phyloP scores from a whole-genome alignment of 2,888 invertebrate genomes.

The Eupithecia vulgata region DNA sequence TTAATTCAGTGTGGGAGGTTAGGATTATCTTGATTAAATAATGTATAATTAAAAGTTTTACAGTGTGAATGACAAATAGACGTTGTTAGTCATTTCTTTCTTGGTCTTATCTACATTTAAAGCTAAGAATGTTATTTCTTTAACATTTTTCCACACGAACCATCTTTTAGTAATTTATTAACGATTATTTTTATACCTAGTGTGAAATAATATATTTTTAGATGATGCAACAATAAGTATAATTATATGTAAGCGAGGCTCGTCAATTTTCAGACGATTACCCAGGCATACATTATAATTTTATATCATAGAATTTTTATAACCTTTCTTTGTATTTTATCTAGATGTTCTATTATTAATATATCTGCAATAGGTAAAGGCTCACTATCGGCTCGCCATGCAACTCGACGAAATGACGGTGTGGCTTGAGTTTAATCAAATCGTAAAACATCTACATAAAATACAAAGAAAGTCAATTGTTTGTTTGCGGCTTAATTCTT shows the following conservation, averaged over 20 bases:
- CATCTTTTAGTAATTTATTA: neutral
- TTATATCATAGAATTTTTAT: neutral
- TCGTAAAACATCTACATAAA: too few species aligned
- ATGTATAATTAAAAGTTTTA: slow-evolving; percentile 13
- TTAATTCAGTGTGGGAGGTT: slow-evolving; percentile 48
- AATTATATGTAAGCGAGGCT: neutral
- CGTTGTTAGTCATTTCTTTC: neutral
- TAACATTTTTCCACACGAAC: neutral
- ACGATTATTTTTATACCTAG: neutral
- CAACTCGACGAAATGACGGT: too few species aligned
- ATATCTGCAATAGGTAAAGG: too few species aligned
- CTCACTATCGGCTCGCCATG: too few species aligned
- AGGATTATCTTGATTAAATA: slow-evolving; percentile 35
- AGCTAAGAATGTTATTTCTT: neutral
- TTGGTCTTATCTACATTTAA: neutral
- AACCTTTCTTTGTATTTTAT: neutral
- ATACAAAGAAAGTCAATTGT: too few species aligned
- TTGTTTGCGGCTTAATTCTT: neutral
- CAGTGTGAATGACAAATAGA: slow-evolving; percentile 22
- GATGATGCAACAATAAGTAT: neutral
- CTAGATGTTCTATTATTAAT: too few species aligned
- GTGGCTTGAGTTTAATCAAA: too few species aligned
- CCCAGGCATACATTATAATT: neutral
- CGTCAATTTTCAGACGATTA: neutral
- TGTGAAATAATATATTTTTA: neutral